Evolutionary conservation across 2,888 invertebrate genomes (phyloP), one percentile per base, ranked within the genome.

Genomic region (Pyrochroa serraticornis): DNA sequence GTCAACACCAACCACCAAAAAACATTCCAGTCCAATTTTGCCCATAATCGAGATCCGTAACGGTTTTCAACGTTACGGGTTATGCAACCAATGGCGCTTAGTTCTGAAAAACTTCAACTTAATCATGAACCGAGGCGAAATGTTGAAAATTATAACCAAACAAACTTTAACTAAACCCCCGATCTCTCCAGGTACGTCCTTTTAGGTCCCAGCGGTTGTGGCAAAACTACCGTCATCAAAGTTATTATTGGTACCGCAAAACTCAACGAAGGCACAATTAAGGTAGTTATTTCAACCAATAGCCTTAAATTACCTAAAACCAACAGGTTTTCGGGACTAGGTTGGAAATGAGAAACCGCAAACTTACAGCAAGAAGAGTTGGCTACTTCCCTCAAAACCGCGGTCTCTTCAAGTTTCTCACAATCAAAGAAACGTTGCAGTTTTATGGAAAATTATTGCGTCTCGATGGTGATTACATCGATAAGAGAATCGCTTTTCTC

Each of bases 161-260:
- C n/a, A 35, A 10, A 6, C 6, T 35, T 10, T 35, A 35, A 35
- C n/a, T 9, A 9, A 3, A 35, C 10, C 10, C 10, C 10, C 10
- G 6, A 6, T 35, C 35, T 6, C 2, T 72, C 3, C 80, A 94
- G 94, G 77, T 94, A 94, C 77, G 94, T 93, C 41, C 84, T 95
- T 2, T 82, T 95, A 7, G 94, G 94, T 14, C 93, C 94, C 6
- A 93, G 93, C 61, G 94, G 94, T 14, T 94, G 94, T 76, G 93
- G 93, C 7, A 95, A 94, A 77, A 95, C 94, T 2, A 94, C 94
- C 14, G 37, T 41, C 41, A 22, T 30, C 38, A 56, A 14, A 8
- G 13, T 43, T 8, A 43, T 43, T 8, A 8, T 43, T 8, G 44
- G 44, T 12, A 9, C 22, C 1, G 22, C 30, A 8, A 43, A 43